Base-by-base conservation (phyloP, 2,888 invertebrate species). In the Conomelus anceps region DNA sequence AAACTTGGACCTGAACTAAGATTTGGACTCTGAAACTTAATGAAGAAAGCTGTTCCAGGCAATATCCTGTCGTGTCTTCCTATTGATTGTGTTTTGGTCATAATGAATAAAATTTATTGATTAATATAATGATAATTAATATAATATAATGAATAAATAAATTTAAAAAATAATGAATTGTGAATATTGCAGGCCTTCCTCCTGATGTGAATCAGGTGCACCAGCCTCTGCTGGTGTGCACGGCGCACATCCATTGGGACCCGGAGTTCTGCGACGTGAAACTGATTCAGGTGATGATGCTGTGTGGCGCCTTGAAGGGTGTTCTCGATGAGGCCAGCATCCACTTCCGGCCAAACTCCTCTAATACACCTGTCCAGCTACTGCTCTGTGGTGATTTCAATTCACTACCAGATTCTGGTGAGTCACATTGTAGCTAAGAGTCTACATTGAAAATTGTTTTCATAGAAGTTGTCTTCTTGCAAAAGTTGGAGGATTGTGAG, bases 221-320 rank as follows among this genome's bases (percentile, higher is more conserved):
- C 92, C 98, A 98, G 93, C 98, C 98, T 22, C 95, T 99, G 90
- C 94, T 99, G 90, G 98, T 99, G 88, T 99, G 99, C 94, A 99
- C 99, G 29, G 99, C 99, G 41, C 99, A 99, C 94, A 98, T 99
- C 92, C 99, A 99, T 94, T 99, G 99, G 99, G 99, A 99, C 95
- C 99, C 99, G 0, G 99, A 99, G 94, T 99, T 97, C 94, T 99
- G 99, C 93, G 99, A 99, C 94, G 99, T 99, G 87, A 99, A 99
- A 94, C 95, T 99, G 87, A 99, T 99, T 91, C 99, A 99, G 94
- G 99, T 99, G 97, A 99, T 99, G 99, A 99, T 99, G 99, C 94
- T 99, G 91, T 97, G 98, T 94, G 97, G 98, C 93, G 99, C 99
- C 93, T 94, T 99, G 92, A 96, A 97, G 92, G 95, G 96, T 90